Percentiles rank a stretch among this genome's conserved stretches.
phyloP scores from a whole-genome alignment of 2,797 vertebrate species.

The Merluccius polli region DNA sequence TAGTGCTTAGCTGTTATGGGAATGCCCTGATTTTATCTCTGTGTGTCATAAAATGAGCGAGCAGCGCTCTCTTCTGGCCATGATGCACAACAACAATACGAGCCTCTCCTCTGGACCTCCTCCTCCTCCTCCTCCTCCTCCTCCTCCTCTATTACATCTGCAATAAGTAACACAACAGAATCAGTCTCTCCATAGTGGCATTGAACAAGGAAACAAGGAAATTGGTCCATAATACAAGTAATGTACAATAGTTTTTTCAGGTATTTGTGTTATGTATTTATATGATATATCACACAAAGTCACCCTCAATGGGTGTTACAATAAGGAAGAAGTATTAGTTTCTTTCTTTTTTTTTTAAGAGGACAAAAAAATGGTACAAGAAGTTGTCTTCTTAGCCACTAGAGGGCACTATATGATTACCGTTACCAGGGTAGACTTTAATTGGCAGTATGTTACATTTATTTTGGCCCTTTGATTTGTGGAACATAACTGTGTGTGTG shows the following conservation, averaged over 20 bases:
- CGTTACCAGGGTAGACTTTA: neutral
- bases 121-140: neutral
- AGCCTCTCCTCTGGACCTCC: neutral
- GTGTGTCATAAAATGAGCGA: slow-evolving; percentile 51
- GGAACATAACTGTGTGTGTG: neutral
- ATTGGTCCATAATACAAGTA: neutral
- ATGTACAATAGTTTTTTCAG: neutral
- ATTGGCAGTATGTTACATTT: neutral
- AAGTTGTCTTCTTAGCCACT: neutral
- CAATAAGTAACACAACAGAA: neutral
- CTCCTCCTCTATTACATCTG: neutral
- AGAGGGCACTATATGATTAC: neutral
- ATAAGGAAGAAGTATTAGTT: neutral
- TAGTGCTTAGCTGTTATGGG: neutral
- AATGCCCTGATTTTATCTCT: neutral
- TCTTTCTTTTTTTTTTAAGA: no score
- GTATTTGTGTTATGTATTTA: neutral
- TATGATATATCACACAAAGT: neutral
- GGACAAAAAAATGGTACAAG: neutral
- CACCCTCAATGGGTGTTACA: neutral
- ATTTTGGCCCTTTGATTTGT: neutral
- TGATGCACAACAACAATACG: slow-evolving; percentile 32
- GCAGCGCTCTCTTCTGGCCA: slow-evolving; percentile 73
- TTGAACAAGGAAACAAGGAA: neutral
- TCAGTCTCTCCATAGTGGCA: neutral